Base-by-base conservation (phyloP, 2,888 invertebrate genomes). In the Rosalia funebris region DNA sequence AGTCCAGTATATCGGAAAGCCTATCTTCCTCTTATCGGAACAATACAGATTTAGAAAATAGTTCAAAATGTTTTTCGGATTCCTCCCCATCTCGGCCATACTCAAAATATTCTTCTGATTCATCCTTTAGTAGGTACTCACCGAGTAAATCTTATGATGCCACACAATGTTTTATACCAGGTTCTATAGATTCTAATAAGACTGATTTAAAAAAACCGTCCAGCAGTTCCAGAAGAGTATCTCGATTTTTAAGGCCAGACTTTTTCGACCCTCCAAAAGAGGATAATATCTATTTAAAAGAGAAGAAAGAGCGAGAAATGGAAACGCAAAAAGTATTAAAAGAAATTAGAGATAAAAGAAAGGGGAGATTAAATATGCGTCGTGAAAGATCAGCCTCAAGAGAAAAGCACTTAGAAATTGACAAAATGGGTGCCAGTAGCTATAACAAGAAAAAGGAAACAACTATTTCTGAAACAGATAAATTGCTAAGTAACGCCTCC, bases 211-310 rank as follows among this genome's bases (percentile, higher is more conserved):
- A 71, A 57, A 73, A 73, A 65, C 71, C 74, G 48, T 73, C 75
- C 53, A 66, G 61, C 34, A 55, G 66, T 39, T 70, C 66, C 32
- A 86, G 88, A 47, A 85, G 89, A 63, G 86, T 90, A 58, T 91
- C 90, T 5, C 83, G 93, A 57, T 92, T 92, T 79, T 81, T 93
- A 58, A 84, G 92, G 20, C 90, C 92, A 0, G 92, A 93, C 78
- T 92, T 92, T 76, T 91, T 88, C 75, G 91, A 92, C 65, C 82
- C 88, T 1, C 84, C 85, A 1, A 77, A 78, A 66, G 86, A 71
- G 41, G 91, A 91, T 70, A 89, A 86, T 73, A 82, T 86, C 15
- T 88, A 88, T 73, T 84, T 86, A 0, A 84, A 86, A 76, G 86
- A 87, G 74, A 84, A 85, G 68, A 86, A 86, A 65, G 84, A 89